phyloP scores from a whole-genome alignment of 2,113 vertebrate species.

The Lamprotornis superbus region DNA sequence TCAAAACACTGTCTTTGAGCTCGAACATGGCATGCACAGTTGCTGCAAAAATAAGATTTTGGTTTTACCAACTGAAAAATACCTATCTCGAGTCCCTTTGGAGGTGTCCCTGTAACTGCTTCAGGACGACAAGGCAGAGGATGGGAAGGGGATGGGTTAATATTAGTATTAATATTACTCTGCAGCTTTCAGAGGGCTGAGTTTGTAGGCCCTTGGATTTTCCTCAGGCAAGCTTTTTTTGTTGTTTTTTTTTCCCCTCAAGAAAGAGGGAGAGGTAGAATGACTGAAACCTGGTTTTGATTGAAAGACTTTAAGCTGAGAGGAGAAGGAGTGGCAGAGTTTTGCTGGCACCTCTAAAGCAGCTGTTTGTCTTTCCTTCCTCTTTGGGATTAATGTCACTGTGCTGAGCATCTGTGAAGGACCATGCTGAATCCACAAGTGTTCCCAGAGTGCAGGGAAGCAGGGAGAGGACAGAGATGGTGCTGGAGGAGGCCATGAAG shows the following conservation, averaged over 20 bases:
- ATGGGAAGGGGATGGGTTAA: background rate
- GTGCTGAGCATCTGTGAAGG: background rate
- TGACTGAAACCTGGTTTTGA: background rate
- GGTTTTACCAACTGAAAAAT: background rate
- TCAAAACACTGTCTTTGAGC: background rate
- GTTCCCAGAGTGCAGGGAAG: background rate
- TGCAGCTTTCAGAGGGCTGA: background rate
- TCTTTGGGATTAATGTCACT: background rate
- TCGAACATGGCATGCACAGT: background rate
- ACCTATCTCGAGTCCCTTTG: background rate
- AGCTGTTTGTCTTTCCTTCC: background rate
- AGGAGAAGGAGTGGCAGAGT: background rate
- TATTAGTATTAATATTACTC: background rate
- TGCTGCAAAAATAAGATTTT: background rate
- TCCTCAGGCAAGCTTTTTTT: background rate
- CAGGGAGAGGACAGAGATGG: background rate
- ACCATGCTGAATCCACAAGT: background rate
- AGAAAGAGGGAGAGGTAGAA: background rate
- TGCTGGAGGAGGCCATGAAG: background rate
- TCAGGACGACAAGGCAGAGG: background rate
- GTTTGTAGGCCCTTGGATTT: background rate
- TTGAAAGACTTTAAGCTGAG: background rate
- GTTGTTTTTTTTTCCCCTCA: background rate
- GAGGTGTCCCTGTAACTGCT: background rate
- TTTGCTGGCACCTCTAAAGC: background rate